These are phyloP conservation scores for Anorthoa munda DNA, from an alignment of 2,888 invertebrate species.

Conservation along the genomic window DNA sequence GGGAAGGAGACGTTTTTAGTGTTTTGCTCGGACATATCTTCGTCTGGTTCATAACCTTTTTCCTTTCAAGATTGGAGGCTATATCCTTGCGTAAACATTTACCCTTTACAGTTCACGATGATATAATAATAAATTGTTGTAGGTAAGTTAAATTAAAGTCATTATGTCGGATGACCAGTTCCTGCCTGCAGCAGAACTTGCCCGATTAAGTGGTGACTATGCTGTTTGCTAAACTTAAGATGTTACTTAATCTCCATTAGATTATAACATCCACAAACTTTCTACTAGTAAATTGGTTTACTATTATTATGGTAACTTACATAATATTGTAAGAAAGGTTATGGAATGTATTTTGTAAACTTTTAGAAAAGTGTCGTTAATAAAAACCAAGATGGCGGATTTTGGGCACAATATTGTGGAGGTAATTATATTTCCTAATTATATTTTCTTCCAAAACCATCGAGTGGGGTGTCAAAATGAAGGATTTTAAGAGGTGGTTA, in stretches of 20 bases:
- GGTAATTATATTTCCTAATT: no score
- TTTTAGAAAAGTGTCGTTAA: no score
- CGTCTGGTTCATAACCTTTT: no score
- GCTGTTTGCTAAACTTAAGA: constrained; percentile 22
- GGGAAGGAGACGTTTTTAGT: no score
- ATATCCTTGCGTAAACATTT: no score
- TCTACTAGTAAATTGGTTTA: constrained; percentile 35
- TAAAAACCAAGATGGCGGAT: no score
- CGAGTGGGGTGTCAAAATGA: no score
- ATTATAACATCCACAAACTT: constrained; percentile 40
- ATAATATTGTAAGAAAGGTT: constrained; percentile 20
- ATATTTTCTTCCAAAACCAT: no score
- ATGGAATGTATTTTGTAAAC: background rate
- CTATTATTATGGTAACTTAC: constrained; percentile 28
- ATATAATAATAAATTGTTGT: background rate
- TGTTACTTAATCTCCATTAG: constrained; percentile 40
- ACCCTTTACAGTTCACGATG: background rate
- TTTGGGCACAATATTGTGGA: no score
- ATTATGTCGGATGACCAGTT: constrained; percentile 46
- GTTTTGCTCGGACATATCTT: no score
- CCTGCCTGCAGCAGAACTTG: constrained; percentile 26
- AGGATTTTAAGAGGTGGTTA: no score
- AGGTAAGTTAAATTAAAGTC: constrained; percentile 21
- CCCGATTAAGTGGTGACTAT: constrained; percentile 40
- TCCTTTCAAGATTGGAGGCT: no score